Base-by-base conservation (phyloP, 1,140 invertebrate species). In the Pantala flavescens region DNA sequence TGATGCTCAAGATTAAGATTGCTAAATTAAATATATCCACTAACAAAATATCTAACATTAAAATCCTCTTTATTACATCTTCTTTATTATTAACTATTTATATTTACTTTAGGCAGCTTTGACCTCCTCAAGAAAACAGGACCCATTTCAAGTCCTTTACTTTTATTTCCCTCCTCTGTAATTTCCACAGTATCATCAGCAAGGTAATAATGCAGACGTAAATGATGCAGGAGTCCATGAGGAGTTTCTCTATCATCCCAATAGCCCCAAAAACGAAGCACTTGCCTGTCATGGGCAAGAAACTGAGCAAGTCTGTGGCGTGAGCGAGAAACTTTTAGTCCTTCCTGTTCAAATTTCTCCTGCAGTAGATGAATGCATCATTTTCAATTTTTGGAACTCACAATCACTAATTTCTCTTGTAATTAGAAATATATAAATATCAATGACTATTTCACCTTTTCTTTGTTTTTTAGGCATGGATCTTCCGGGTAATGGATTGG, bases 131-230 rank as follows among this genome's bases (percentile, higher is more conserved):
- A 82, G 76, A 95, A 89, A 77, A 91, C 88, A 0, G 87, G 85
- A 73, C 89, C 88, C 5, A 86, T 86, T 81, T 93, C 89, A 24
- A 86, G 85, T 0, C 91, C 90, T 28, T 88, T 87, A 79, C 93
- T 91, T 63, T 63, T 21, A 19, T 16, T 16, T 63, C 16, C n/a
- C 19, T 28, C 55, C 24, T 87, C 94, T 77, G 92, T 89, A 7
- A 98, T 89, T 81, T 97, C 94, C 21, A 97, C 90, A 0, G 93
- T 96, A 79, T 95, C 91, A 81, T 98, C 94, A 0, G 90, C 88
- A 16, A 97, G 83, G 82, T 92, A 97, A 81, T 94, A 97, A 81
- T 89, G 86, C 7, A 95, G 83, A 78, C 92, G 88, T 5, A 94
- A 82, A 78, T 91, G 83, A 77, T 93, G 88, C n/a, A 94, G 79